A percentile compares a stretch with the other conserved stretches of the same genome.
phyloP scores from a whole-genome alignment of 2,113 vertebrate species.

The Peromyscus maniculatus region DNA sequence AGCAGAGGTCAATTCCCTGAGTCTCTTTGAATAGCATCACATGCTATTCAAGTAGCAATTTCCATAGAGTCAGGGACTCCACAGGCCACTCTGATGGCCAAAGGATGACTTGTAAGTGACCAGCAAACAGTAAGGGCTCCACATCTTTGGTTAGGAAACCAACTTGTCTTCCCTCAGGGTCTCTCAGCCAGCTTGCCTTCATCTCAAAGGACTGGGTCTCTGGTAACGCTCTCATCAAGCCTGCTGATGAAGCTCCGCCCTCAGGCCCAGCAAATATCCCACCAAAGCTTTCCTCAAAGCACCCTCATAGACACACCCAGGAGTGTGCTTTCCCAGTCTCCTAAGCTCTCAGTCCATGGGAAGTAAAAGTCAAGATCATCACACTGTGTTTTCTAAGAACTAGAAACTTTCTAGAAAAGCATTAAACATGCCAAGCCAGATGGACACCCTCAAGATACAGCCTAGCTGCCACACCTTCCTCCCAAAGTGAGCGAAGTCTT shows the following conservation, averaged over 20 bases:
- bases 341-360: neutral
- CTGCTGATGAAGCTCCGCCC: neutral
- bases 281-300: neutral
- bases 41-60: neutral
- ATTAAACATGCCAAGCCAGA: neutral
- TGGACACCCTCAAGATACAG: neutral
- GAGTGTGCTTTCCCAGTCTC: neutral
- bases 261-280: neutral
- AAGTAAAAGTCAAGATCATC: neutral
- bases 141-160: neutral
- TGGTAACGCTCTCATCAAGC: neutral
- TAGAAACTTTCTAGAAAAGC: neutral
- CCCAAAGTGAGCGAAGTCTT: neutral
- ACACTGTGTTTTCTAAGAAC: neutral
- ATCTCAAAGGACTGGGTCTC: neutral
- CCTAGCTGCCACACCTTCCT: too few relatives aligned
- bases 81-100: neutral
- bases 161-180: neutral
- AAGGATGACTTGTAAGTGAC: rapidly evolving
- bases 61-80: neutral
- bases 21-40: neutral
- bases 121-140: neutral
- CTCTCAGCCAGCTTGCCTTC: neutral
- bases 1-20: neutral
- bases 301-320: neutral